Evolutionary conservation across 2,888 invertebrate genomes (phyloP), one percentile per base, ranked within the genome.

Genomic region (Alcis repandata): DNA sequence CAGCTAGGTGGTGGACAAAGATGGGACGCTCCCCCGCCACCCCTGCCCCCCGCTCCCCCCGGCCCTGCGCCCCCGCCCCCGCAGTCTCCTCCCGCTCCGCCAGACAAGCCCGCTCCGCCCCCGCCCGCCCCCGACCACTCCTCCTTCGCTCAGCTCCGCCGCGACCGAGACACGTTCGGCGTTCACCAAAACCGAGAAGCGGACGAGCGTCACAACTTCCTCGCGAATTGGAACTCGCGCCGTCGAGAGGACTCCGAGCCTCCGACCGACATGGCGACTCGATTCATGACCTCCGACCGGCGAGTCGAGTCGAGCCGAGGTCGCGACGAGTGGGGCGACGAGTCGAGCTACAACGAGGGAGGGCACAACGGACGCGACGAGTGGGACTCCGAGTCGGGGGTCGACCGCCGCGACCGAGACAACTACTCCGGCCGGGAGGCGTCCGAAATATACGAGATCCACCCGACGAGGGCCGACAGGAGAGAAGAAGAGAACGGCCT

Each of bases 151-250:
- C 95, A 96, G 68, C 91, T 95, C 52, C 93, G 96, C 1, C 95
- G 96, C 73, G 96, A 96, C 74, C 89, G 96, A 27, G 96, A 96
- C 74, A 96, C 96, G 0, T 96, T 96, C 70, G 96, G 96, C 0
- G 96, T 96, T 0, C 95, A 96, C 63, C 96, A 96, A 77, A 95
- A 95, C 77, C 90, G 94, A 78, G 94, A 94, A 67, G 94, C 92
- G 0, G 93, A 92, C 36, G 94, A 94, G 61, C 93, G 95, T 69
- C 94, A 93, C 74, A 88, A 88, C 15, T 93, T 93, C 83, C 78
- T 93, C 20, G 93, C 92, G 0, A 93, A 94, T 75, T 94, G 94
- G 94, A 93, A 88, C 72, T 92, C 92, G 0, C 82, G 93, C 56
- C 81, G 91, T 19, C 83, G 92, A 59, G 91, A 91, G 1, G 91